Evolutionary conservation across 2,888 invertebrate species (phyloP).

Genomic region (Macaria liturata): DNA sequence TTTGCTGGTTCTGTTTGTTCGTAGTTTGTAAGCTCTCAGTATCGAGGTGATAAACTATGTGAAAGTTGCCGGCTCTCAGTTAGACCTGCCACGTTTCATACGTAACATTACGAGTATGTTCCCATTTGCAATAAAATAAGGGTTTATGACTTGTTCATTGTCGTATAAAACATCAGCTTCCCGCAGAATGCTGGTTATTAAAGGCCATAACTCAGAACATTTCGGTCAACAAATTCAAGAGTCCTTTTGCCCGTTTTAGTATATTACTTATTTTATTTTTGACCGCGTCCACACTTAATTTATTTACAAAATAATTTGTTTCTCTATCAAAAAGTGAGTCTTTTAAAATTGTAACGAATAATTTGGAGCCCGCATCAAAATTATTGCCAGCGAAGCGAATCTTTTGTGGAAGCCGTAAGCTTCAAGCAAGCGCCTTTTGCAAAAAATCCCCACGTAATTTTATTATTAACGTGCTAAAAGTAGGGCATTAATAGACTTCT

Average conservation of each 20-base stretch:
- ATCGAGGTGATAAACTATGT: conserved; percentile 12
- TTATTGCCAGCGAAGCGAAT: no score
- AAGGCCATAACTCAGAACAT: conserved; percentile 24
- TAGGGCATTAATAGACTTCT: conserved; percentile 9
- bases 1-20: no score
- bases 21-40: no score
- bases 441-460: no score
- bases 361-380: no score
- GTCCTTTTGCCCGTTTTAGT: not conserved
- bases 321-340: no score
- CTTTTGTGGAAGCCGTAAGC: no score
- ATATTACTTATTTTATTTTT: no score
- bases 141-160: conserved; percentile 32
- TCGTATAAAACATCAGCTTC: conserved; percentile 28
- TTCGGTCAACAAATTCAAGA: conserved; percentile 22
- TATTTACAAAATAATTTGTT: no score
- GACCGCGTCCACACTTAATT: no score
- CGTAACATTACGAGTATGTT: conserved; percentile 28
- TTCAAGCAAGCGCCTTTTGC: no score
- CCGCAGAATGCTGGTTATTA: conserved; percentile 24
- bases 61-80: conserved; percentile 11
- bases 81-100: conserved; percentile 19
- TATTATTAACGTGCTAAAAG: conserved; percentile 1
- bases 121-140: conserved; percentile 30
- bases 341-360: no score